These are phyloP conservation scores for Catharus bicknelli DNA, from an alignment of 2,113 vertebrate genomes.

Conservation along the genomic window DNA sequence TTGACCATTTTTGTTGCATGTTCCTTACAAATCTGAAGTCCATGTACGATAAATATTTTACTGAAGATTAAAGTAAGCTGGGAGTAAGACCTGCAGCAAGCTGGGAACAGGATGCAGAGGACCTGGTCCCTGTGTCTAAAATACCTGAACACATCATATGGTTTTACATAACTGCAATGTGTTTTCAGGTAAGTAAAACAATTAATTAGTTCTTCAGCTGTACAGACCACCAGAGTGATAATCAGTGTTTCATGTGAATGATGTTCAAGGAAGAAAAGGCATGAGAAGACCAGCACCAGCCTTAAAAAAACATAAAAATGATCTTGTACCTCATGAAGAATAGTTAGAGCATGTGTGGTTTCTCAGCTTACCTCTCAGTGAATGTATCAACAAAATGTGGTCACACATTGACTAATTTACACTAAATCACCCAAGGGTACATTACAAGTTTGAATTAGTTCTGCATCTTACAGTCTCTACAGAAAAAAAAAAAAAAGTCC, in stretches of 20 bases:
- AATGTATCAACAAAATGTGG: not conserved
- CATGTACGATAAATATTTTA: not conserved
- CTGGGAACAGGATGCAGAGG: not conserved
- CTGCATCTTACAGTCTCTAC: not conserved
- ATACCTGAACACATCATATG: not conserved
- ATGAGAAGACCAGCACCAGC: not conserved
- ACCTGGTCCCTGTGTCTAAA: not conserved
- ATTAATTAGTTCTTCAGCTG: not conserved
- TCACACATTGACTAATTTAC: not conserved
- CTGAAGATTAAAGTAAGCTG: not conserved
- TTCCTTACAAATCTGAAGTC: not conserved
- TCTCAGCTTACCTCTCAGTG: not conserved
- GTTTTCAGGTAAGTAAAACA: not conserved
- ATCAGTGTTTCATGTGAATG: not conserved
- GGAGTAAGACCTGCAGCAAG: not conserved
- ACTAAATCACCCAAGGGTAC: not conserved
- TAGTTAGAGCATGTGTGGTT: not conserved
- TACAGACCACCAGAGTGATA: not conserved
- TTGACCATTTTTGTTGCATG: not conserved
- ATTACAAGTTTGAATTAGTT: not conserved
- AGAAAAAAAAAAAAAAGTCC: not conserved
- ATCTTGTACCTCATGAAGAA: not conserved
- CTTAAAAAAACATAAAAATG: not conserved
- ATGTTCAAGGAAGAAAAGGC: not conserved
- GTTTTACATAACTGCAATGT: not conserved